A percentile compares a stretch with the other conserved stretches of the same genome.
These are phyloP conservation scores for Diabrotica balteata DNA, from an alignment of 2,888 invertebrate species.

Conservation along the genomic window DNA sequence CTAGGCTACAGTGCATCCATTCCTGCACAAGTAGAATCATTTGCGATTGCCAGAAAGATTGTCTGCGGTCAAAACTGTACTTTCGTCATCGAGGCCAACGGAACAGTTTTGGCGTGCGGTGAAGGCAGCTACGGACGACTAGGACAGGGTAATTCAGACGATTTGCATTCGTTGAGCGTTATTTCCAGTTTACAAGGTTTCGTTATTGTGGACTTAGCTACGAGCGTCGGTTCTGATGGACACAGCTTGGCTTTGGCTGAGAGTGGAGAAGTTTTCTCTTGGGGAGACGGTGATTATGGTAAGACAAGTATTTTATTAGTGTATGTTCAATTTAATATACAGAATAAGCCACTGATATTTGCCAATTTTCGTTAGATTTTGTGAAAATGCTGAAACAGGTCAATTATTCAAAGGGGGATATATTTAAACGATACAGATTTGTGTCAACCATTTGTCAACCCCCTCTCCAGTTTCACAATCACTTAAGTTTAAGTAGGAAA, in stretches of 20 bases:
- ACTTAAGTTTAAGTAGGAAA: no score
- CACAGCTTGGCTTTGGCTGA: slow-evolving; percentile 71
- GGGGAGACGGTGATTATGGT: slow-evolving; percentile 73
- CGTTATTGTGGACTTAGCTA: slow-evolving; percentile 68
- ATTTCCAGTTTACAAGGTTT: slow-evolving; percentile 70
- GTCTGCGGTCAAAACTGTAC: slow-evolving; percentile 73
- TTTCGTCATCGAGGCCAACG: slow-evolving; percentile 67
- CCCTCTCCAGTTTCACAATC: no score
- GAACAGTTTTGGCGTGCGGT: slow-evolving; percentile 69
- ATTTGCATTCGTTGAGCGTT: slow-evolving; percentile 65
- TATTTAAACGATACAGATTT: no score
- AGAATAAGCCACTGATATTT: no score
- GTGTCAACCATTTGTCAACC: no score
- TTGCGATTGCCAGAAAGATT: slow-evolving; percentile 65
- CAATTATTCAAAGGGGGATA: no score
- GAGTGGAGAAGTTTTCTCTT: slow-evolving; percentile 72
- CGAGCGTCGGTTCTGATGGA: slow-evolving; percentile 71
- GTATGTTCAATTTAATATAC: no score
- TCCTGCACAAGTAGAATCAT: slow-evolving; percentile 61
- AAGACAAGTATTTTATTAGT: slow-evolving; percentile 56
- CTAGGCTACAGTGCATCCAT: slow-evolving; percentile 57
- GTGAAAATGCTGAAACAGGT: no score
- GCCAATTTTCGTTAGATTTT: no score
- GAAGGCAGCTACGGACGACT: slow-evolving; percentile 71
- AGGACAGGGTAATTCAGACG: slow-evolving; percentile 70